Percentiles rank a stretch among this genome's conserved stretches.
Evolutionary conservation across 2,113 vertebrate genomes (phyloP).

Genomic region (Callaeas wilsoni): DNA sequence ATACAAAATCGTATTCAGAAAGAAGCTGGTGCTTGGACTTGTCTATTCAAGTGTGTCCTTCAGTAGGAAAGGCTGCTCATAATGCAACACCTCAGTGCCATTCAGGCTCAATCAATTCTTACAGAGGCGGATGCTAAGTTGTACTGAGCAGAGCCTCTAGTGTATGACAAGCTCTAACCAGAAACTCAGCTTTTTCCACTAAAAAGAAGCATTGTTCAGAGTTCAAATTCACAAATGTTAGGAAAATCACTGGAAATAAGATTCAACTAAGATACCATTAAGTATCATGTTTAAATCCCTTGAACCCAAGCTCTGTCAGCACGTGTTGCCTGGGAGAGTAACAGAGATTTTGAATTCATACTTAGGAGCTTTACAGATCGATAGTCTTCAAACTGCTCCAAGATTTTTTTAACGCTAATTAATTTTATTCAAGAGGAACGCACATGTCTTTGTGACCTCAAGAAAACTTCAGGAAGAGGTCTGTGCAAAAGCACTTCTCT

Average conservation of each 20-base stretch:
- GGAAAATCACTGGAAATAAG: background rate
- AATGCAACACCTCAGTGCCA: background rate
- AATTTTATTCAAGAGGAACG: background rate
- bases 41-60: background rate
- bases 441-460: rapidly evolving
- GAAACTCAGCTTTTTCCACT: background rate
- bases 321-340: background rate
- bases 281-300: background rate
- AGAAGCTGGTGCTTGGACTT: background rate
- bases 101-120: background rate
- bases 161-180: background rate
- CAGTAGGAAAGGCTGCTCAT: background rate
- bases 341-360: background rate
- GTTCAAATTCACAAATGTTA: background rate
- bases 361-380: background rate
- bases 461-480: background rate
- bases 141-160: background rate
- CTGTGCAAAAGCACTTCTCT: background rate
- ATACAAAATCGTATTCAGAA: background rate
- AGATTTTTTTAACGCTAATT: background rate
- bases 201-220: background rate
- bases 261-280: background rate
- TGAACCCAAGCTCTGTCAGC: background rate
- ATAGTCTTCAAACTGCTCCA: background rate
- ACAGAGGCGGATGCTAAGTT: background rate